These are phyloP conservation scores for Amazona vittata DNA, from an alignment of 2,113 vertebrate species.

Conservation along the genomic window DNA sequence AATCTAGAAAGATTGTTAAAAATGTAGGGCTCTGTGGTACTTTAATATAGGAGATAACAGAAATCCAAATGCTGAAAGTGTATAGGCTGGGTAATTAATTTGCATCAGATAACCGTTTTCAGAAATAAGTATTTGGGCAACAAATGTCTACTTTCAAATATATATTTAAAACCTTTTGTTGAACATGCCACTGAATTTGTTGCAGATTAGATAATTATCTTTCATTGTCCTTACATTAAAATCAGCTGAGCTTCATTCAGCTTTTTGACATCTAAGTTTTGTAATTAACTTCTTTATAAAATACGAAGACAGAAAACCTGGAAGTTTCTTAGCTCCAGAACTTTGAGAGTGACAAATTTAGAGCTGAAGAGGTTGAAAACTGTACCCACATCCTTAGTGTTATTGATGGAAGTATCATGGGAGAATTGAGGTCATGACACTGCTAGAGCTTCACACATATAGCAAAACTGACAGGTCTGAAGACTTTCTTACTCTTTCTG, in stretches of 20 bases:
- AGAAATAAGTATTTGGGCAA: not conserved
- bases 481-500: not conserved
- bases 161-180: not conserved
- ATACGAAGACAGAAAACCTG: not conserved
- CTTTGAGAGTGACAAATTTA: not conserved
- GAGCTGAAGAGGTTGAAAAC: not conserved
- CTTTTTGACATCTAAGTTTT: not conserved
- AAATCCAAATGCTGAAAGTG: not conserved
- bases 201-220: not conserved
- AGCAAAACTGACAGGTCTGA: not conserved
- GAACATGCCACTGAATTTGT: not conserved
- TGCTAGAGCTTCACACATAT: not conserved
- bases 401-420: not conserved
- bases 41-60: not conserved
- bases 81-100: not conserved
- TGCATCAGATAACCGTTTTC: not conserved
- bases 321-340: not conserved
- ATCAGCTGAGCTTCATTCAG: not conserved
- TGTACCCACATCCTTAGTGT: not conserved
- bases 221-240: constrained; percentile 11
- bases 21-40: not conserved
- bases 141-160: not conserved
- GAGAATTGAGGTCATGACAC: not conserved
- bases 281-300: constrained; percentile 19
- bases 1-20: not conserved